Base-by-base conservation (phyloP, 2,113 vertebrate genomes). In the Pithys albifrons region DNA sequence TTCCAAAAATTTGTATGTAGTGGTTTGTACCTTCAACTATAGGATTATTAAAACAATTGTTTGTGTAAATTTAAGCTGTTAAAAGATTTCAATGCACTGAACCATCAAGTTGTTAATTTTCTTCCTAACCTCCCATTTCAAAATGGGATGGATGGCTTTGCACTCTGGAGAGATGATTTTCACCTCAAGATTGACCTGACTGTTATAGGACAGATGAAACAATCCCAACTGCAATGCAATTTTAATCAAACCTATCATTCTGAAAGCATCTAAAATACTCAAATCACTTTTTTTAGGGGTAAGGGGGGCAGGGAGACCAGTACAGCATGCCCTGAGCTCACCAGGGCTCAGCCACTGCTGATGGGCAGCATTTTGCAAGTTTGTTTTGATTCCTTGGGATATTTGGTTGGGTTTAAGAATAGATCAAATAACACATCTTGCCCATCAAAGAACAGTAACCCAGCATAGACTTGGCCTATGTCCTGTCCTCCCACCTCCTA, bases 221-320 rank as follows among this genome's bases (percentile, higher is more conserved):
- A 69, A 66, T 49, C 28, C 49, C 41, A 88, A 6, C 8, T 54
- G 19, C 28, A 80, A 33, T 8, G 22, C 25, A 41, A 73, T 46
- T 90, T 95, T 79, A 80, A 66, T n/a, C 41, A 77, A 62, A 66
- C 7, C 27, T 88, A 96, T n/a, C 15, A 45, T 78, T 64, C 54
- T 49, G 25, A 70, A 94, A 83, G n/a, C 9, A 49, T 43, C 54
- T 70, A 23, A 76, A 69, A 57, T 37, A 37, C 17, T 65, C 29
- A 16, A 59, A 35, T 43, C 3, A 5, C 11, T 23, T 45, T 55
- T 70, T 84, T 41, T 45, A 11, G 39, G 39, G 39, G 39, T n/a
- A n/a, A n/a, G n/a, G 39, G 39, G 39, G 39, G 39, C 0, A 0
- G 12, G 35, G 33, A 24, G 45, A 61, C 9, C 5, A 2, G 14